Evolutionary conservation across 2,113 vertebrate genomes (phyloP).

Genomic region (Scalopus aquaticus): DNA sequence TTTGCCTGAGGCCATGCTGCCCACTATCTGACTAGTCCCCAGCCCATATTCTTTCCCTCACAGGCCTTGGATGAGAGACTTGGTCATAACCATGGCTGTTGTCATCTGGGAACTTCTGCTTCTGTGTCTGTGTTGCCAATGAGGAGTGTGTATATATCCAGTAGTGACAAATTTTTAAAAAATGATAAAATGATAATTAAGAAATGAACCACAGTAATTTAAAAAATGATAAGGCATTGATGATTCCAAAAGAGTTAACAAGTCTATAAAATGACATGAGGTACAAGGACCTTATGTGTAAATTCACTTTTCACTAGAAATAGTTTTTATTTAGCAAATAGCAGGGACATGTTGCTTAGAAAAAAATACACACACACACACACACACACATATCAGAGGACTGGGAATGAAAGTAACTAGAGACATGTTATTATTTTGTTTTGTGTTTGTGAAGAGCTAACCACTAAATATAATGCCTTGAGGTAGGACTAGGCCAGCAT

Average conservation of each 20-base stretch:
- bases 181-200: neutral
- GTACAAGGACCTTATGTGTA: slow-evolving; percentile 76
- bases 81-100: neutral
- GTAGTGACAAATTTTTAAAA: neutral
- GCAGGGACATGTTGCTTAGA: neutral
- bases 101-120: neutral
- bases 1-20: neutral
- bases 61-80: neutral
- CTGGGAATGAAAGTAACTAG: neutral
- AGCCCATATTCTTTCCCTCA: neutral
- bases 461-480: neutral
- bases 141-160: neutral
- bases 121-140: neutral
- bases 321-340: neutral
- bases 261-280: slow-evolving; percentile 75
- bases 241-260: slow-evolving; percentile 3
- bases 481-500: accelerated
- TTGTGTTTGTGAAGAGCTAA: neutral
- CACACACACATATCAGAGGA: neutral
- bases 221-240: neutral
- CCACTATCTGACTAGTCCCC: neutral
- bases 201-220: neutral
- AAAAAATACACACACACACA: neutral
- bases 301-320: slow-evolving; percentile 73
- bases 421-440: neutral